Evolutionary conservation across 2,797 vertebrate species (phyloP), one percentile per base, ranked within the genome.

Genomic region (Clarias laeviceps): DNA sequence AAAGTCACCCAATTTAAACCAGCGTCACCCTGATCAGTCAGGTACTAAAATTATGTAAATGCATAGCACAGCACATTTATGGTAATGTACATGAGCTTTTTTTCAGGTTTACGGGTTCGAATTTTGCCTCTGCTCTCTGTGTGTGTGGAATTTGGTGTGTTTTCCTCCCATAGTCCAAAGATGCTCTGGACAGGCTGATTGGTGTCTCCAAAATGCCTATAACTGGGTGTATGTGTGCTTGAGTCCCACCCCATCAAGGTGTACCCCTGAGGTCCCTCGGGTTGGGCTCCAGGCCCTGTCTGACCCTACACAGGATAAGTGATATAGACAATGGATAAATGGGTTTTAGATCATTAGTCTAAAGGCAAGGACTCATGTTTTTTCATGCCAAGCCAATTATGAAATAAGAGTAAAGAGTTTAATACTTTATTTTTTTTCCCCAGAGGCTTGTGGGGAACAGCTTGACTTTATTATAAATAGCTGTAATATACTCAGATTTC

Each of bases 381-480:
- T 69, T 1, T 34, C 15, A 32, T 68, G 45, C 29, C 29, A 68
- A 68, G 17, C 6, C 32, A 18, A 11, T 69, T 18, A 11, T 69
- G 66, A 69, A 69, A 37, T 69, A 24, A 40, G 20, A 18, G 22
- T 72, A 24, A 56, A 29, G n/a, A 74, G 34, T 56, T 54, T 74
- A 74, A 18, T 45, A 50, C 45, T 50, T 50, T 11, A 45, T 50
- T 50, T 27, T 65, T 54, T 56, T 54, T 73, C 27, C 70, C 27
- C 70, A 56, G 12, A 27, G n/a, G 2, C 6, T 74, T 74, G 14
- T 74, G 2, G 14, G 14, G 45, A 74, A 54, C 72, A 74, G n/a
- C n/a, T 76, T 76, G 73, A 76, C 17, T 57, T 57, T 45, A 72
- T 37, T 45, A 72, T 76, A 76, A 57, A 57, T 76, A 74, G 50